Percentiles rank a stretch among this genome's conserved stretches.
Conservation (phyloP, 53 echinoderm and acorn worm species). For the Arbacia lixula region DNA sequence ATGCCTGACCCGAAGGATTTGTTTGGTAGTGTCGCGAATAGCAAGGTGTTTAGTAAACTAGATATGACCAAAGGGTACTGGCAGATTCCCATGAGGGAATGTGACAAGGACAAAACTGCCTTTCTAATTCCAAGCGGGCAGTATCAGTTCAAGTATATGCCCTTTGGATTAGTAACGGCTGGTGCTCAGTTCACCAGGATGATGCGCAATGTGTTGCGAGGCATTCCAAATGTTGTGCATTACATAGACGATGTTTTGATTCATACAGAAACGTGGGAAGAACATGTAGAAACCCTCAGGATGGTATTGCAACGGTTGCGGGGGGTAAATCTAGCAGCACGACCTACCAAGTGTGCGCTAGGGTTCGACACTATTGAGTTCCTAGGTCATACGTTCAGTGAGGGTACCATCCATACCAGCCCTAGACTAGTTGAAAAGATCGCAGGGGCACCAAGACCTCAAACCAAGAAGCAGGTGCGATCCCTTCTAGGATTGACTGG, state of each 20-base stretch:
- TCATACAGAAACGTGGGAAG: slow-evolving; percentile 65
- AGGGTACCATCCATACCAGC: slow-evolving; percentile 46
- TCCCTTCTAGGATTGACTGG: slow-evolving; percentile 66
- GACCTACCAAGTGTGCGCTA: slow-evolving; percentile 64
- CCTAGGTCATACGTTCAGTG: slow-evolving; percentile 65
- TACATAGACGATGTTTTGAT: slow-evolving; percentile 75
- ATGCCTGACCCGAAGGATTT: slow-evolving; percentile 16
- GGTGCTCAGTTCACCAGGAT: slow-evolving; percentile 68
- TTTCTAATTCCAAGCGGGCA: slow-evolving; percentile 65
- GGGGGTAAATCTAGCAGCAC: slow-evolving; percentile 46
- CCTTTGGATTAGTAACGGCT: slow-evolving; percentile 75
- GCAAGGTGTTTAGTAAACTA: slow-evolving; percentile 22
- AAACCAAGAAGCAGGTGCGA: slow-evolving; percentile 68
- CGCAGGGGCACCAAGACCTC: slow-evolving; percentile 44
- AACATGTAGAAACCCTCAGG: slow-evolving; percentile 53
- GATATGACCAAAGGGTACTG: slow-evolving; percentile 61
- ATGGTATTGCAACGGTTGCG: slow-evolving; percentile 54
- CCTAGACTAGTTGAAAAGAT: background rate
- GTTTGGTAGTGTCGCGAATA: background rate
- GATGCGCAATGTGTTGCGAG: slow-evolving; percentile 63
- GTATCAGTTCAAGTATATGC: slow-evolving; percentile 75
- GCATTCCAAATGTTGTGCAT: slow-evolving; percentile 59
- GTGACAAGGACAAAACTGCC: slow-evolving; percentile 59
- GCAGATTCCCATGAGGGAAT: slow-evolving; percentile 65
- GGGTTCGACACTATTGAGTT: slow-evolving; percentile 64